Evolutionary conservation across 2,888 invertebrate genomes (phyloP).

Genomic region (Panzeria rudis): DNA sequence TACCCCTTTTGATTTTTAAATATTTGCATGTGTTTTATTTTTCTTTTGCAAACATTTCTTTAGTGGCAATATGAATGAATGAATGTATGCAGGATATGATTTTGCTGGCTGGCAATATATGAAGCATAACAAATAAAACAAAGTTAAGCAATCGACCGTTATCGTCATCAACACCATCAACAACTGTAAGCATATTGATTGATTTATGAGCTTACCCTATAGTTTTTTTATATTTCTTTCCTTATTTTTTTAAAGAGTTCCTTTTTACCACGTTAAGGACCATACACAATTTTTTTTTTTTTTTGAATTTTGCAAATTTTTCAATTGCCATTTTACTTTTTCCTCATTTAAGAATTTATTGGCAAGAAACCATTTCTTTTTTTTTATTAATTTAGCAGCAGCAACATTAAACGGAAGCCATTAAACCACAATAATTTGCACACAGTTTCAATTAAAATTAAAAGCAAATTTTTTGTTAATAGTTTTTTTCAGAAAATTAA

Average conservation of each 20-base stretch:
- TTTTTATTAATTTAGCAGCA: not conserved
- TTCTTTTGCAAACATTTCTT: constrained; percentile 6
- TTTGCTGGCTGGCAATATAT: constrained; percentile 10
- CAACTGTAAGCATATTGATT: constrained; percentile 34
- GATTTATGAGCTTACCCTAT: constrained; percentile 21
- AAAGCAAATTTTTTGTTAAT: constrained; percentile 33
- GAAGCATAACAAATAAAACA: constrained; percentile 25
- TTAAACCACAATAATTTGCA: constrained; percentile 9
- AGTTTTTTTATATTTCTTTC: not conserved
- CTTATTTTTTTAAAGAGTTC: not conserved
- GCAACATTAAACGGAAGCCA: constrained; percentile 5
- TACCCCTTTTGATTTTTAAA: not conserved
- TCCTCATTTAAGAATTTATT: constrained; percentile 10
- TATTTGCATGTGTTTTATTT: constrained; percentile 3
- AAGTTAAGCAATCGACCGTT: constrained; percentile 30
- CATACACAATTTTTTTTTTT: not conserved
- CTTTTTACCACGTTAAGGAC: not conserved
- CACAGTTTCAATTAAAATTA: constrained; percentile 23
- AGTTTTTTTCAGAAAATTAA: not conserved
- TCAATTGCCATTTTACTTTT: constrained; percentile 11
- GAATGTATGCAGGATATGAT: constrained; percentile 9
- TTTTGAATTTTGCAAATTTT: not conserved
- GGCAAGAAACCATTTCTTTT: not conserved
- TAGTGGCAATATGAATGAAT: not conserved
- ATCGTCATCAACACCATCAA: constrained; percentile 7